phyloP scores from a whole-genome alignment of 2,888 invertebrate genomes.

The Pammene aurita region DNA sequence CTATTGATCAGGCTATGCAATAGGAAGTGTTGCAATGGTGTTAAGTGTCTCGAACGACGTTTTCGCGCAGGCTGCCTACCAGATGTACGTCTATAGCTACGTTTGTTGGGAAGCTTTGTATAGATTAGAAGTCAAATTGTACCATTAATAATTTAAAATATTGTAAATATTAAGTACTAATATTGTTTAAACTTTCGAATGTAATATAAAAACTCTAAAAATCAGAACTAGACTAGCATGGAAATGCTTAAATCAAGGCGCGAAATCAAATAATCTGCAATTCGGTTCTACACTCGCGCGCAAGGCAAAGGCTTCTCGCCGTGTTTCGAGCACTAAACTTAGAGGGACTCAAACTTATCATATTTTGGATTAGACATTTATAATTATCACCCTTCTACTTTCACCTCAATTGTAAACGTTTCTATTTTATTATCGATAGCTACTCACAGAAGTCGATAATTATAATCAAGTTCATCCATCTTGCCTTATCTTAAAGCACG shows the following conservation, averaged over 20 bases:
- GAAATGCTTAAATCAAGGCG: no score
- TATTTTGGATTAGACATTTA: no score
- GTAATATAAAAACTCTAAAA: no score
- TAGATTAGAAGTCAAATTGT: neutral
- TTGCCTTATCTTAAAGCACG: conserved; percentile 24
- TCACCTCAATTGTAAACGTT: neutral
- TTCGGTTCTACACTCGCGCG: no score
- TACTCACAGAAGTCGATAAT: conserved; percentile 20
- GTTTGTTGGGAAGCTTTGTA: neutral
- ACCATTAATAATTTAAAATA: no score
- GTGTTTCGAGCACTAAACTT: no score
- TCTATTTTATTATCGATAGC: conserved; percentile 24
- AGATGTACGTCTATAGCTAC: neutral
- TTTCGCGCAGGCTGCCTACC: neutral
- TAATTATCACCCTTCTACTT: neutral
- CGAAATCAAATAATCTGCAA: no score
- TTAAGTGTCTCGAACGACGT: conserved; percentile 4
- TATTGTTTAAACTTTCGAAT: no score
- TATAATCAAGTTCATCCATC: conserved; percentile 28
- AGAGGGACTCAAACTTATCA: no score
- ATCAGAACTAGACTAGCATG: no score
- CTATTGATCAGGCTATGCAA: conserved; percentile 17
- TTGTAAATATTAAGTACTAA: no score
- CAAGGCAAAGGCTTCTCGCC: no score
- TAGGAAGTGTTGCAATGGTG: conserved; percentile 31